phyloP scores from a whole-genome alignment of 2,113 vertebrate species.

The Syngnathus typhle region DNA sequence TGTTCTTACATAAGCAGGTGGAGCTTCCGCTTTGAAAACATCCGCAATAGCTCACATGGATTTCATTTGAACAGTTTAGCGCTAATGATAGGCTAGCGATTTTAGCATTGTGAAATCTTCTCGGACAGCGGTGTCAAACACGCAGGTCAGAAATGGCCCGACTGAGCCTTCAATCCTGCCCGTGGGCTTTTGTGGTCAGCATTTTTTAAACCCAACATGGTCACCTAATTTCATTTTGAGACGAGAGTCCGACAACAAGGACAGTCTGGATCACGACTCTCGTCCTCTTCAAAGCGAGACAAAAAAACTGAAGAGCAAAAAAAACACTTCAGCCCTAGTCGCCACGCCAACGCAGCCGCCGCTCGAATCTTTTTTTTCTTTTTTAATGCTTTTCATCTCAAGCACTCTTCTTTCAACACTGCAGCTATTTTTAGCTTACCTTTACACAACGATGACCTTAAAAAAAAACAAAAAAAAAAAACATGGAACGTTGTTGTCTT shows the following conservation, averaged over 20 bases:
- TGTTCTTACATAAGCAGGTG: conserved; percentile 6
- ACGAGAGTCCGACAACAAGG: not conserved
- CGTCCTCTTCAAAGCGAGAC: not conserved
- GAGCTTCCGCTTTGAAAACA: not conserved
- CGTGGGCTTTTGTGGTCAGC: not conserved
- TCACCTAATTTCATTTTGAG: not conserved
- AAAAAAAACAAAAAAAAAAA: not conserved
- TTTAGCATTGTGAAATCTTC: not conserved
- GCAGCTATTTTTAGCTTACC: not conserved
- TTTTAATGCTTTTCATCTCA: not conserved
- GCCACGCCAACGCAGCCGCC: not conserved
- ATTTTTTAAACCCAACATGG: not conserved
- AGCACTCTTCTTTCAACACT: not conserved
- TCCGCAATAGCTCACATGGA: not conserved
- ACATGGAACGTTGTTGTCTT: not conserved
- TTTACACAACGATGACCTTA: not conserved
- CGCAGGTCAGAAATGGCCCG: too few relatives aligned
- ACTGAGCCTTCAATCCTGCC: too few relatives aligned
- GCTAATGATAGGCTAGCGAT: not conserved
- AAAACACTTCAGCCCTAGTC: not conserved
- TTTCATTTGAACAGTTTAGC: not conserved
- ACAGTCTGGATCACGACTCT: not conserved
- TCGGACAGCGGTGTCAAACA: too few relatives aligned
- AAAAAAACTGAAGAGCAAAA: not conserved
- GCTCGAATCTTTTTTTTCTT: not conserved